These are phyloP conservation scores for Dioctria rufipes DNA, from an alignment of 2,888 invertebrate species.

Conservation along the genomic window DNA sequence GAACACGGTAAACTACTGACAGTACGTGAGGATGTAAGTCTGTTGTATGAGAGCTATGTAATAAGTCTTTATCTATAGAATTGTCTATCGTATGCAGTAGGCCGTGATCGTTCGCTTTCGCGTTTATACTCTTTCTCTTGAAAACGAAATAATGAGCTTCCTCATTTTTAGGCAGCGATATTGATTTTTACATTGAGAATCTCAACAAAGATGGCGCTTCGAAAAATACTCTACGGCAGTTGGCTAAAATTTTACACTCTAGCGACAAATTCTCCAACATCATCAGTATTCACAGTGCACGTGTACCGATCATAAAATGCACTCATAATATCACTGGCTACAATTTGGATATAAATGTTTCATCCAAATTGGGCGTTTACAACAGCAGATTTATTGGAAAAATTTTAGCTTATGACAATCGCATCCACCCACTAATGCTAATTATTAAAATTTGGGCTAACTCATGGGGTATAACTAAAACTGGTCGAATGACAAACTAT, in stretches of 20 bases:
- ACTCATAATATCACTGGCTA: constrained; percentile 76
- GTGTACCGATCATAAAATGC: constrained; percentile 85
- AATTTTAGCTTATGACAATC: constrained; percentile 74
- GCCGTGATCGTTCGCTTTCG: too few species aligned
- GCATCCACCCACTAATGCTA: constrained; percentile 76
- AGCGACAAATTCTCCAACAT: constrained; percentile 74
- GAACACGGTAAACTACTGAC: too few species aligned
- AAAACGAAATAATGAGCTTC: not conserved
- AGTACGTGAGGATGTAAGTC: too few species aligned
- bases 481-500: constrained; percentile 79
- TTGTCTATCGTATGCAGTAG: too few species aligned
- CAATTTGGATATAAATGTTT: constrained; percentile 82
- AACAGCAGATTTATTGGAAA: constrained; percentile 79
- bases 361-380: constrained; percentile 78
- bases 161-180: constrained; percentile 75
- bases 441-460: constrained; percentile 84
- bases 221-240: constrained; percentile 62
- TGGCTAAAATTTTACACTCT: constrained; percentile 70
- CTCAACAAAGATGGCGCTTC: not conserved
- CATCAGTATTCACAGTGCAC: constrained; percentile 79
- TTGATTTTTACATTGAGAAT: constrained; percentile 77
- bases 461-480: constrained; percentile 73
- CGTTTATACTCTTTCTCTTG: too few species aligned
- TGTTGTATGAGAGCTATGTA: too few species aligned
- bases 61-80: too few species aligned